Base-by-base conservation (phyloP, 1,140 invertebrate genomes). In the Bradynema listronoti region DNA sequence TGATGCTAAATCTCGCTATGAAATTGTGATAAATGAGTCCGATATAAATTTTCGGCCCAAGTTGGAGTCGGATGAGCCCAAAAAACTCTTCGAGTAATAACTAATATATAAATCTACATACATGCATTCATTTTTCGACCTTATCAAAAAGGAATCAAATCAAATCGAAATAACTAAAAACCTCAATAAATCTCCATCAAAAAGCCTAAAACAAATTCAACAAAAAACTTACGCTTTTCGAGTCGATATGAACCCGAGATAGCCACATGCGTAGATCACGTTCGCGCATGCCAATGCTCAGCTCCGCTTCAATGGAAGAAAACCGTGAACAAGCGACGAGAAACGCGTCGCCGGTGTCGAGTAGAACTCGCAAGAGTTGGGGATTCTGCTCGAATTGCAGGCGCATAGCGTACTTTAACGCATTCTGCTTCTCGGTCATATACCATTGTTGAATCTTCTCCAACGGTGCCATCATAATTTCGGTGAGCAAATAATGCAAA, bases 311-410 rank as follows among this genome's bases (percentile, higher is more conserved):
- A 2, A 62, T 56, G 9, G 73, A 69, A 11, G 68, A 69, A 43
- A 72, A 77, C 11, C 74, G 47, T 1, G 58, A 56, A 56, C 74
- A 77, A 51, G 59, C 61, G 27, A 77, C 66, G 2, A 77, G 47
- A 6, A 77, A 39, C 9, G 74, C 59, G 53, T 77, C 74, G 29
- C 65, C 66, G 1, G 74, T 77, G 30, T 77, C 74, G 36, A 77
- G 50, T 19, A 77, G 57, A 50, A 63, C 65, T 34, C 76, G 32
- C 24, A 77, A 43, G 16, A 77, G 51, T 6, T 67, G 30, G 24
- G 71, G 71, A 64, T 77, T 71, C 53, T 76, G 76, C 34, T 77
- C 60, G 22, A 77, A 65, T 43, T 78, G 60, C 14, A 68, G 36
- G 7, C 58, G 36, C 49, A 78, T 53, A 2, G 71, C 71, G 9